Conservation (phyloP, 2,113 vertebrate genomes). For the Chroicocephalus ridibundus region DNA sequence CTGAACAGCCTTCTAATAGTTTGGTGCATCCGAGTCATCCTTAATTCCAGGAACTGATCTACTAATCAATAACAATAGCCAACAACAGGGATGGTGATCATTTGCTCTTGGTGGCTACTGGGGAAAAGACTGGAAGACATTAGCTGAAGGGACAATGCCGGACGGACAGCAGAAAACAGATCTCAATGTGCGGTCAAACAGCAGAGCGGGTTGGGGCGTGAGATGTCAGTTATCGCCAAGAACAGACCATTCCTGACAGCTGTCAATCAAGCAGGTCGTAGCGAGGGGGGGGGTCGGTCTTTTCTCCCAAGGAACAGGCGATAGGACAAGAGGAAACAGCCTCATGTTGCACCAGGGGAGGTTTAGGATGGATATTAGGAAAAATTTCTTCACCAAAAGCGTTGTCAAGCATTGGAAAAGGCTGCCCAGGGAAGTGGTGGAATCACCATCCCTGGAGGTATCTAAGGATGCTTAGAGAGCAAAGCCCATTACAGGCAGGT, state of each 20-base stretch:
- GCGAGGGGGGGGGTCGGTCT: background rate
- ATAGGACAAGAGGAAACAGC: too few species aligned
- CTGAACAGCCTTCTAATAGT: background rate
- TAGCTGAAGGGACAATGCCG: background rate
- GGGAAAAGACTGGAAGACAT: background rate
- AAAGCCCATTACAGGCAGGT: background rate
- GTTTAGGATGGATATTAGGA: too few species aligned
- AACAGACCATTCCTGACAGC: background rate
- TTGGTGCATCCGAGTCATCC: fast-evolving
- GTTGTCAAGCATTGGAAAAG: too few species aligned
- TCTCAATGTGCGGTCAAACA: background rate
- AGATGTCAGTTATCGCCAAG: background rate
- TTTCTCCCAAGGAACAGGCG: too few species aligned
- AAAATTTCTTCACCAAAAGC: too few species aligned
- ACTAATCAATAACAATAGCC: background rate
- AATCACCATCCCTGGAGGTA: too few species aligned
- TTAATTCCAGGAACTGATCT: background rate
- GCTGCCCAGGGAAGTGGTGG: too few species aligned
- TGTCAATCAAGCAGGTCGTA: background rate
- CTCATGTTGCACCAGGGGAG: too few species aligned
- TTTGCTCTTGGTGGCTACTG: background rate
- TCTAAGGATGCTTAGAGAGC: background rate
- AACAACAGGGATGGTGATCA: background rate
- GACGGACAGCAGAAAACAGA: background rate
- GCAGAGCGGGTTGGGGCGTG: background rate